Conservation (phyloP, 2,888 invertebrate species). For the Calephelis perditalis region DNA sequence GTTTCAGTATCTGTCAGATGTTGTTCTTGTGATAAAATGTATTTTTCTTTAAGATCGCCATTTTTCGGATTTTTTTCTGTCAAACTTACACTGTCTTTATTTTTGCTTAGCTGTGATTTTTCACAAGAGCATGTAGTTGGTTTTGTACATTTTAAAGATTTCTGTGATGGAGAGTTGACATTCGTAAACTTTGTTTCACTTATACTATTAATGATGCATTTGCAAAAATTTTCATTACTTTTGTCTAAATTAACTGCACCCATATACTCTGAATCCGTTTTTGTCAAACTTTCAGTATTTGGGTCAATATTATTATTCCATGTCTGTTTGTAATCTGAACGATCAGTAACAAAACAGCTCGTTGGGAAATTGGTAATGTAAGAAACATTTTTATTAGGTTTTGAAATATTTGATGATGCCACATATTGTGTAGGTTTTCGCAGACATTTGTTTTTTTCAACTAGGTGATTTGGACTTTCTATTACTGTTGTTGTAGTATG, state of each 20-base stretch:
- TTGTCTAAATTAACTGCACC: conserved; percentile 54
- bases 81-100: background rate
- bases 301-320: conserved; percentile 20
- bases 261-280: conserved; percentile 54
- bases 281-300: conserved; percentile 25
- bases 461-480: conserved; percentile 2
- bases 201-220: conserved; percentile 18
- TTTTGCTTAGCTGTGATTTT: background rate
- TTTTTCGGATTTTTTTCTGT: background rate
- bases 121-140: background rate
- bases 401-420: background rate
- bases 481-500: conserved; percentile 9
- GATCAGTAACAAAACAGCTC: background rate
- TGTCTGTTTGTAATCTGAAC: background rate
- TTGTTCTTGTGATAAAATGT: background rate
- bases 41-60: background rate
- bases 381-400: background rate
- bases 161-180: background rate
- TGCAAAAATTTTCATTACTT: conserved; percentile 45
- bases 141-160: background rate
- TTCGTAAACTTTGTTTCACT: background rate
- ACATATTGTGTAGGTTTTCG: background rate
- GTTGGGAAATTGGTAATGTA: background rate
- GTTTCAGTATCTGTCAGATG: conserved; percentile 14
- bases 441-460: background rate